Conservation (phyloP, 1,140 invertebrate genomes). For the Paraescarpia echinospica region DNA sequence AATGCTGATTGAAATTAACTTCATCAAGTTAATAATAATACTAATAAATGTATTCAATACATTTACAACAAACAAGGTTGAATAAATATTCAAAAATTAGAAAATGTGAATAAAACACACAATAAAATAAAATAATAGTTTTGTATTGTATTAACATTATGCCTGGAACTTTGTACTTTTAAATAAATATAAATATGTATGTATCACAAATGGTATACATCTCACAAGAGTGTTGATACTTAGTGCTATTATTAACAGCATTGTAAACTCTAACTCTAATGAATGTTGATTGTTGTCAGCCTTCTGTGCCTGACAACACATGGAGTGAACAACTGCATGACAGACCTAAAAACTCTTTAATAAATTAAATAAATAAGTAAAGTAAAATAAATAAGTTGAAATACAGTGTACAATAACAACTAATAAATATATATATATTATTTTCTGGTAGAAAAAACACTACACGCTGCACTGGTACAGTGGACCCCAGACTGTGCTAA, state of each 20-base stretch:
- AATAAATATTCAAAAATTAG: neutral
- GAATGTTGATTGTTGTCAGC: no score
- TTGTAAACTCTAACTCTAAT: neutral
- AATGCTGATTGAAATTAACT: no score
- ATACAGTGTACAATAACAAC: neutral
- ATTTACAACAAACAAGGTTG: no score
- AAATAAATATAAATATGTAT: neutral
- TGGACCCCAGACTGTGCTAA: neutral
- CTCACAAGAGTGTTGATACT: neutral
- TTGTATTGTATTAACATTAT: neutral
- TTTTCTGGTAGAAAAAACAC: neutral
- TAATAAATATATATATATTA: neutral
- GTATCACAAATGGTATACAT: neutral
- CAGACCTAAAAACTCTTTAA: no score
- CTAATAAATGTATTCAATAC: no score
- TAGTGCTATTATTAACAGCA: neutral
- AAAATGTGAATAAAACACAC: neutral
- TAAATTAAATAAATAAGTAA: neutral
- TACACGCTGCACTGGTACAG: neutral
- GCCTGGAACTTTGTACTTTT: neutral
- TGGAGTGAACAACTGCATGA: no score
- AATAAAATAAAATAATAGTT: neutral
- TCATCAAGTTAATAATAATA: no score
- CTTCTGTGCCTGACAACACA: no score
- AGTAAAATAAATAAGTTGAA: neutral